A percentile compares a stretch with the other conserved stretches of the same genome.
Evolutionary conservation across 2,113 vertebrate genomes (phyloP).

Genomic region (Nymphicus hollandicus): DNA sequence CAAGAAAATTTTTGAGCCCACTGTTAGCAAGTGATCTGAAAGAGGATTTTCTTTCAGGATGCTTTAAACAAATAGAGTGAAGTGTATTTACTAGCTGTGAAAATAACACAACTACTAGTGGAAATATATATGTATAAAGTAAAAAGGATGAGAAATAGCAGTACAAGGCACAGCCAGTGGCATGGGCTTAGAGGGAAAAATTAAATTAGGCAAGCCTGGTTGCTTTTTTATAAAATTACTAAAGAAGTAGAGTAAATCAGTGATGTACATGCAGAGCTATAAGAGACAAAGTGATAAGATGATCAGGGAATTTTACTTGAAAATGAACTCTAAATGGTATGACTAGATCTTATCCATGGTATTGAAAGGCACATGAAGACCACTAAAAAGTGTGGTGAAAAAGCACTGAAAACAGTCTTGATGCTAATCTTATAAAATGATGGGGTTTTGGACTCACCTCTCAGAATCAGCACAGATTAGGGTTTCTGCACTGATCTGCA

Average conservation of each 20-base stretch:
- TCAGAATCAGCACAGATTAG: neutral
- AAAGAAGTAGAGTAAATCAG: neutral
- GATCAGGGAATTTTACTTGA: neutral
- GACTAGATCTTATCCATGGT: neutral
- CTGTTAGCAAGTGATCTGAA: neutral
- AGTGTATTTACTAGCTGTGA: neutral
- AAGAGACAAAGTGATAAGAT: neutral
- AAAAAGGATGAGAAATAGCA: neutral
- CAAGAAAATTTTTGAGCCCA: neutral
- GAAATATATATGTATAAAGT: neutral
- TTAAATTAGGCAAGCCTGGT: neutral
- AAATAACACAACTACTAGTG: neutral
- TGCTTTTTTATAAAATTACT: neutral
- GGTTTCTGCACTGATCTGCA: neutral
- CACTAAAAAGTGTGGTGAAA: neutral
- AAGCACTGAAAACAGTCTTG: neutral
- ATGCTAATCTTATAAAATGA: neutral
- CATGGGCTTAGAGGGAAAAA: neutral
- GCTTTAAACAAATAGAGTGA: neutral
- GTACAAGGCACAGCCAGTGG: neutral
- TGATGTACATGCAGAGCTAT: neutral
- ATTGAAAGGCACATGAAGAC: neutral
- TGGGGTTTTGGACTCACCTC: neutral
- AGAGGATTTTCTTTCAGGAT: neutral
- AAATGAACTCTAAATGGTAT: neutral